Evolutionary conservation across 2,888 invertebrate genomes (phyloP), one percentile per base, ranked within the genome.

Genomic region (Philereme transversata): DNA sequence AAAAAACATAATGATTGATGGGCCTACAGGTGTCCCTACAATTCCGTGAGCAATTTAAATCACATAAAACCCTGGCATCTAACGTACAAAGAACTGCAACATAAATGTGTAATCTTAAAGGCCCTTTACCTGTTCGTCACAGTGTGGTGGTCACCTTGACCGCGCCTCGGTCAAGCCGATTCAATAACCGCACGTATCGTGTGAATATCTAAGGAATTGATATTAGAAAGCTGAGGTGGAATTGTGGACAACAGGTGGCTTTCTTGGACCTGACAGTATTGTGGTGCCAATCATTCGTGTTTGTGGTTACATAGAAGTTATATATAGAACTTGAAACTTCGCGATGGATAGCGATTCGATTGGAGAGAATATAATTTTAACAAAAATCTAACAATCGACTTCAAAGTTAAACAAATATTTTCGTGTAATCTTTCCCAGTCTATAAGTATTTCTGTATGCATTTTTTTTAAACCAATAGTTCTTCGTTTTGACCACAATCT

Each of bases 101-200:
- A 22, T n/a, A n/a, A n/a, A 57, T 49, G 35, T 36, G 45, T 10
- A 10, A 11, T 8, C 7, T 22, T 10, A n/a, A 11, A 5, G 52
- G 35, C 66, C 62, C 60, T 63, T 54, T 66, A 60, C 67, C 71
- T 68, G 70, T 44, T 67, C 77, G 78, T 78, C 73, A 78, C 81
- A 78, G 75, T 76, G 74, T 69, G 62, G 55, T 74, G 76, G 73
- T 71, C 79, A 78, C 81, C 82, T 82, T 83, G 83, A 83, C 83
- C 83, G 84, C 76, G 68, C 40, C 8, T 33, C 73, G 78, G 82
- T 79, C 78, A 76, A 74, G 36, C 59, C 54, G 54, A 52, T 45
- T 44, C 52, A 52, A 59, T 51, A 61, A 56, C 58, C 60, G 45
- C 59, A 59, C 70, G 55, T 64, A 63, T 59, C 69, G 65, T 71